phyloP scores from a whole-genome alignment of 2,113 vertebrate species.

The Cricetomys ansorgei region DNA sequence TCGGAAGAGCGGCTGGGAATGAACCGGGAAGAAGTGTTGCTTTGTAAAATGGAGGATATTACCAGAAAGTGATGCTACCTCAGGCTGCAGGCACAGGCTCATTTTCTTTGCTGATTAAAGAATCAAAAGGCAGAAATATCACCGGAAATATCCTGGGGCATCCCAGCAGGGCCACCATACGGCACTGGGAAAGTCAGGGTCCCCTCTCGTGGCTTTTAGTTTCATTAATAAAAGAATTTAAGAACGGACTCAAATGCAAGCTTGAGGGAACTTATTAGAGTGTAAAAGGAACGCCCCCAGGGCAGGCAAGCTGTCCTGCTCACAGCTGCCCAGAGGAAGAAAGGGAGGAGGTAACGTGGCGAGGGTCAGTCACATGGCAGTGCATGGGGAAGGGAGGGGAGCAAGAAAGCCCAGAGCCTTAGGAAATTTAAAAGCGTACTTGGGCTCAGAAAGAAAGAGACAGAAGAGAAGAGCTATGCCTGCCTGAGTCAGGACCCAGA shows the following conservation, averaged over 20 bases:
- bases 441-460: neutral
- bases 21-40: neutral
- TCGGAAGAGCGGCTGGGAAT: neutral
- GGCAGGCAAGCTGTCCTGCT: neutral
- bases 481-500: neutral
- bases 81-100: neutral
- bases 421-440: neutral
- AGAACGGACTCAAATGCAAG: neutral
- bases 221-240: neutral
- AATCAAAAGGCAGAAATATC: neutral
- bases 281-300: neutral
- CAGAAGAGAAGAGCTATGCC: neutral
- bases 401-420: neutral
- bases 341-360: neutral
- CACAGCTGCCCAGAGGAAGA: neutral
- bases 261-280: neutral
- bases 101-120: neutral
- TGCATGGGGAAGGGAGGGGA: neutral
- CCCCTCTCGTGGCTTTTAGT: neutral
- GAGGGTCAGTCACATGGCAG: neutral
- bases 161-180: neutral
- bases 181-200: neutral
- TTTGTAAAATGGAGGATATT: constrained; percentile 9
- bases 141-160: neutral
- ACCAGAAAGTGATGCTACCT: neutral